phyloP scores from a whole-genome alignment of 2,113 vertebrate genomes.

The Danionella cerebrum region DNA sequence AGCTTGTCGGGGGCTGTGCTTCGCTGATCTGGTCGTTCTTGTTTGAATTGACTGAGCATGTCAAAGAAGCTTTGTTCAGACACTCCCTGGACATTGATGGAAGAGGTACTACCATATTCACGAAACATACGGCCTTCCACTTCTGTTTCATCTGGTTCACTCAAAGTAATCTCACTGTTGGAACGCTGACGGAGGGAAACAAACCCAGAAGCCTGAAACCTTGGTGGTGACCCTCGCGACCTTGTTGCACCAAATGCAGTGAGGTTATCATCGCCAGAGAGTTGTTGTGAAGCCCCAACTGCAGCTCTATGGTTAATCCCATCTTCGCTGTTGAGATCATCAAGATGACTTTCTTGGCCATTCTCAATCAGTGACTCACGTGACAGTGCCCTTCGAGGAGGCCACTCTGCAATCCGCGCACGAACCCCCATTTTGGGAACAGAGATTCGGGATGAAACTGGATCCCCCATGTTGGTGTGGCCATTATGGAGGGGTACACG shows the following conservation, averaged over 20 bases:
- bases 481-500: slow-evolving; percentile 53
- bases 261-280: slow-evolving; percentile 79
- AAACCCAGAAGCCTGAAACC: slow-evolving; percentile 47
- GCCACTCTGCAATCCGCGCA: slow-evolving; percentile 86
- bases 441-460: slow-evolving; percentile 57
- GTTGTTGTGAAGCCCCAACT: slow-evolving; percentile 59
- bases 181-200: slow-evolving; percentile 75
- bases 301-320: slow-evolving; percentile 48
- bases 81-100: slow-evolving; percentile 82
- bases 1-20: slow-evolving; percentile 46
- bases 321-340: slow-evolving; percentile 42
- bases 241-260: slow-evolving; percentile 62
- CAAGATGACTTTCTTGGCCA: slow-evolving; percentile 48
- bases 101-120: slow-evolving; percentile 92
- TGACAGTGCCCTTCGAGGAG: slow-evolving; percentile 72
- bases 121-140: slow-evolving; percentile 57
- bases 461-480: slow-evolving; percentile 44
- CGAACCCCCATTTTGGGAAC: slow-evolving; percentile 92
- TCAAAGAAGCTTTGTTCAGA: slow-evolving; percentile 85
- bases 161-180: slow-evolving; percentile 87
- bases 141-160: slow-evolving; percentile 76
- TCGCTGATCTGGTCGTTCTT: slow-evolving; percentile 63
- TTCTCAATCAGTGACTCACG: slow-evolving; percentile 65
- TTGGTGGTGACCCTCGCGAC: slow-evolving; percentile 61
- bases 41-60: slow-evolving; percentile 79